These are phyloP conservation scores for Lasioglossum baleicum DNA, from an alignment of 1,140 invertebrate genomes.

Conservation along the genomic window DNA sequence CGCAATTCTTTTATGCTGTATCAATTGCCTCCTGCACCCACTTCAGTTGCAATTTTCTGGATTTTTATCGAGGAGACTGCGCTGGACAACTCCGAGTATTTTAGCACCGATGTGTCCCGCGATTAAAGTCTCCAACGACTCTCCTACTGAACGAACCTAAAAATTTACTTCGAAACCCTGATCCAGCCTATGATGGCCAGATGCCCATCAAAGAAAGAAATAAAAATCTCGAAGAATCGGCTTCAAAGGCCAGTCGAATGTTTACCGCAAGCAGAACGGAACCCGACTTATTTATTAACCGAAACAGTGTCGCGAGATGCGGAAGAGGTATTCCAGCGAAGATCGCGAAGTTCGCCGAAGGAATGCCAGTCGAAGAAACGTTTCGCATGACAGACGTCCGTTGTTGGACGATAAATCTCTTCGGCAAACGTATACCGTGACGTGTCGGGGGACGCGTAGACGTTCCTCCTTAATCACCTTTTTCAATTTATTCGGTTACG, in stretches of 20 bases:
- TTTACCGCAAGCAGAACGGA: slow-evolving; percentile 1
- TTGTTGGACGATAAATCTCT: slow-evolving; percentile 34
- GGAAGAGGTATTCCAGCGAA: slow-evolving; percentile 27
- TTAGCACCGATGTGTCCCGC: too few relatives aligned
- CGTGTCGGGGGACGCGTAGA: not conserved
- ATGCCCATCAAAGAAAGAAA: too few relatives aligned
- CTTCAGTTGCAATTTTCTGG: not conserved
- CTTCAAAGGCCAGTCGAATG: not conserved
- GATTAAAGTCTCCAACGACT: too few relatives aligned
- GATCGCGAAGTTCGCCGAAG: slow-evolving; percentile 32
- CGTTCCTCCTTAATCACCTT: slow-evolving; percentile 44
- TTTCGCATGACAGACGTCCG: slow-evolving; percentile 41
- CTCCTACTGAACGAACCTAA: too few relatives aligned
- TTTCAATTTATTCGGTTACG: slow-evolving; percentile 40
- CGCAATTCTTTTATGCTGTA: slow-evolving; percentile 10
- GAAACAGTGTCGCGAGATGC: slow-evolving; percentile 15
- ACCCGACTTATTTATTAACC: slow-evolving; percentile 17
- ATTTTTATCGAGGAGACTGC: too few relatives aligned
- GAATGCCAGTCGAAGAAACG: slow-evolving; percentile 29
- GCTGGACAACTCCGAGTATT: too few relatives aligned
- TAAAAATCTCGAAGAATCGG: too few relatives aligned
- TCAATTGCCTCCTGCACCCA: too few relatives aligned
- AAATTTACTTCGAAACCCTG: too few relatives aligned
- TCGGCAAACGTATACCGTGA: too few relatives aligned
- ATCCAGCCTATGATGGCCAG: too few relatives aligned